These are phyloP conservation scores for Myoxocephalus aenaeus DNA, from an alignment of 2,797 vertebrate genomes.

Conservation along the genomic window DNA sequence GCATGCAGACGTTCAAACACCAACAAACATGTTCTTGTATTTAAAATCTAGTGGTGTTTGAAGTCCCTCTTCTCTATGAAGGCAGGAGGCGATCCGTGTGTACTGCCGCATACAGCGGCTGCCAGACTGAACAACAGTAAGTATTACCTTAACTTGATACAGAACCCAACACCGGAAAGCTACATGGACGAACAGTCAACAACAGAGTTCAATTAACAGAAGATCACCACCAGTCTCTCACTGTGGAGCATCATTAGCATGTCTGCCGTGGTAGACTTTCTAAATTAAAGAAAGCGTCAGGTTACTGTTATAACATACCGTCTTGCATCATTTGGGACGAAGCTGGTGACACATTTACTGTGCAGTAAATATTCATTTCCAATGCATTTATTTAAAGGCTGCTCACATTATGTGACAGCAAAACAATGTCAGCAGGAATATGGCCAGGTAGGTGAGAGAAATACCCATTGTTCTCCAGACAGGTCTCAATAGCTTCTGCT, in stretches of 20 bases:
- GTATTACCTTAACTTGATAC: constrained; percentile 75
- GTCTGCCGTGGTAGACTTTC: constrained; percentile 32
- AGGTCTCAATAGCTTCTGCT: constrained; percentile 36
- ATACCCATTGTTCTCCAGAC: constrained; percentile 50
- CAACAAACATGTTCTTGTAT: constrained; percentile 15
- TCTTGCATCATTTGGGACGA: constrained; percentile 37
- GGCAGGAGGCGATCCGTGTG: constrained; percentile 5
- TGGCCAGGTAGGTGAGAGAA: constrained; percentile 47
- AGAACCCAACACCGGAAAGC: constrained; percentile 70
- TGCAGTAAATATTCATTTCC: constrained; percentile 25
- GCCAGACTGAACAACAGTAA: constrained; percentile 66
- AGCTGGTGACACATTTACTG: constrained; percentile 10
- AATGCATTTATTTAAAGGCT: background rate
- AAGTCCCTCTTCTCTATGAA: constrained; percentile 4
- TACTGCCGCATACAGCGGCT: constrained; percentile 13
- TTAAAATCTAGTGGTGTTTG: background rate
- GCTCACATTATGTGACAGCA: background rate
- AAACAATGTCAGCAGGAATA: constrained; percentile 4
- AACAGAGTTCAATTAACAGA: constrained; percentile 69
- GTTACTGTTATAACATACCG: constrained; percentile 54
- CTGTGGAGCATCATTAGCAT: constrained; percentile 19
- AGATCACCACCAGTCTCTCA: constrained; percentile 55
- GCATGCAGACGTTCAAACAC: background rate
- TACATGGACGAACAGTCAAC: constrained; percentile 50
- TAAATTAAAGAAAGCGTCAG: constrained; percentile 54